Percentiles rank a stretch among this genome's conserved stretches.
Conservation (phyloP, 2,888 invertebrate species). For the Torymus texanus region DNA sequence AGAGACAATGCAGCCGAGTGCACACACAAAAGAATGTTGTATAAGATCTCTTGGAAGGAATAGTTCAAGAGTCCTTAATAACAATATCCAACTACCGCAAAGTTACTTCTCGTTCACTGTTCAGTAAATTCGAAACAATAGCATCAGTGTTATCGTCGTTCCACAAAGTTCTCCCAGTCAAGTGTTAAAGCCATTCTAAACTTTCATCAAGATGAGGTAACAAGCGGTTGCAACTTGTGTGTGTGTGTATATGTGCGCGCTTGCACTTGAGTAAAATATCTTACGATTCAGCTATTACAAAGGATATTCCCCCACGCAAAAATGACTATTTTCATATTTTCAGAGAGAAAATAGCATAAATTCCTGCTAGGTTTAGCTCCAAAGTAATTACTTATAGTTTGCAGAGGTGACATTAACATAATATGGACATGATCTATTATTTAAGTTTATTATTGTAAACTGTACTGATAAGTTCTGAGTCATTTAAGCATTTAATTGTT, state of each 20-base stretch:
- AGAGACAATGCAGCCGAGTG: too few species aligned
- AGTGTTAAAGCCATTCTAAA: conserved; percentile 31
- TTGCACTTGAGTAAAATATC: neutral
- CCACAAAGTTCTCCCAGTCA: conserved; percentile 25
- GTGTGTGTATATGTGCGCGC: too few species aligned
- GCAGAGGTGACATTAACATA: too few species aligned
- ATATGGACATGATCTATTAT: too few species aligned
- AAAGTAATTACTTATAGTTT: too few species aligned
- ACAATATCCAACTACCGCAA: neutral
- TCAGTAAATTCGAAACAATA: conserved; percentile 44
- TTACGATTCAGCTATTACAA: conserved; percentile 18
- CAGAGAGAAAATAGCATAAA: too few species aligned
- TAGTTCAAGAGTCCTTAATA: neutral
- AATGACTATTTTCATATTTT: too few species aligned
- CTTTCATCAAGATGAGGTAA: conserved; percentile 30
- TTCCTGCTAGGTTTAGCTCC: too few species aligned
- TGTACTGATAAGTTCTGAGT: too few species aligned
- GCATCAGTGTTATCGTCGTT: conserved; percentile 21
- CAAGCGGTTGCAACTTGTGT: neutral
- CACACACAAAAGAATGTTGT: neutral
- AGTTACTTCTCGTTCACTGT: neutral
- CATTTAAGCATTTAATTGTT: too few species aligned
- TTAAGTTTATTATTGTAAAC: too few species aligned
- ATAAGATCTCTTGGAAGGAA: neutral
- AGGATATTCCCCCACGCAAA: neutral